Evolutionary conservation across 2,888 invertebrate species (phyloP).

Genomic region (Gryllus longicercus): DNA sequence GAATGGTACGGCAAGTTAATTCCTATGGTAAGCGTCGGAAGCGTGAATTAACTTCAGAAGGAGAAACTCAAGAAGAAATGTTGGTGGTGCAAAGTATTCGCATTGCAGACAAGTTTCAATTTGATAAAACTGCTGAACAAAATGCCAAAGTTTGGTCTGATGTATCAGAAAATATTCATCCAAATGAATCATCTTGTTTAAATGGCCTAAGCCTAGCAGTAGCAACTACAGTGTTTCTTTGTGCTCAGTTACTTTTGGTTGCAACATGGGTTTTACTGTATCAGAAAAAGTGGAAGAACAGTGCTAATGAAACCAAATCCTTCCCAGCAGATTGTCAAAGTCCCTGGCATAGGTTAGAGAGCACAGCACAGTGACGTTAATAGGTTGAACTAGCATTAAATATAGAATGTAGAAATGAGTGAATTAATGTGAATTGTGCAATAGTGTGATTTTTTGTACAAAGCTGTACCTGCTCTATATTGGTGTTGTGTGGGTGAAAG

Average conservation of each 20-base stretch:
- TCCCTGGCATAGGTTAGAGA: not conserved
- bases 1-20: conserved; percentile 53
- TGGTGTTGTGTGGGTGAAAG: not conserved
- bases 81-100: conserved; percentile 42
- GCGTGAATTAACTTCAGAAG: conserved; percentile 33
- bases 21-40: conserved; percentile 81
- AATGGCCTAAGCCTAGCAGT: conserved; percentile 43
- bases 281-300: conserved; percentile 36
- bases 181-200: conserved; percentile 39
- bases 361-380: not conserved
- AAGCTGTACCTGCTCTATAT: not conserved
- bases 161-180: not conserved
- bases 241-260: conserved; percentile 43
- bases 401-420: no score
- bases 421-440: no score
- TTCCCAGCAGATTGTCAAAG: not conserved
- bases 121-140: conserved; percentile 28
- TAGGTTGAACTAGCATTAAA: no score
- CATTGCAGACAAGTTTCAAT: conserved; percentile 42
- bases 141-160: not conserved
- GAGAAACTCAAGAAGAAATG: conserved; percentile 38
- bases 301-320: not conserved
- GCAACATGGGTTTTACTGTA: conserved; percentile 42
- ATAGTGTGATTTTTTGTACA: not conserved
- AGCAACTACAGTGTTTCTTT: conserved; percentile 43